These are phyloP conservation scores for Gambusia affinis DNA, from an alignment of 2,113 vertebrate species.

Conservation along the genomic window DNA sequence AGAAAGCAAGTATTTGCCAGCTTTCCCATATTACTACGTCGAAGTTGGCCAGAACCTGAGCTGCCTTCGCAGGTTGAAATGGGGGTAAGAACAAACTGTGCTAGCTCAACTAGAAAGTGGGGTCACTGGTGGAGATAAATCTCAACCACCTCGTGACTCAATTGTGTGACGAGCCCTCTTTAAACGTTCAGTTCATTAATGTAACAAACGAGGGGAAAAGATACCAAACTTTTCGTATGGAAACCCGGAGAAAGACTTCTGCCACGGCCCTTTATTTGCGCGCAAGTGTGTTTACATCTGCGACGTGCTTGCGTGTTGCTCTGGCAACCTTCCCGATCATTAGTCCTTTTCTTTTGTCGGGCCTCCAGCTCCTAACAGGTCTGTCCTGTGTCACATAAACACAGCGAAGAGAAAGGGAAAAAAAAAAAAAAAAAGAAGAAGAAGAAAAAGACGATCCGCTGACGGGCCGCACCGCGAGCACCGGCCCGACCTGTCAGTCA, in stretches of 20 bases:
- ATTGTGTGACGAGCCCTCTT: slow-evolving; percentile 31
- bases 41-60: slow-evolving; percentile 25
- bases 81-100: slow-evolving; percentile 9
- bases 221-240: slow-evolving; percentile 22
- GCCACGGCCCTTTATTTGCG: slow-evolving; percentile 40
- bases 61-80: slow-evolving; percentile 16
- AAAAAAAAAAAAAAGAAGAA: too few relatives aligned
- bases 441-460: slow-evolving; percentile 20
- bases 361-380: slow-evolving; percentile 64
- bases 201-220: slow-evolving; percentile 11
- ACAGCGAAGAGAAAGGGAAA: slow-evolving; percentile 8
- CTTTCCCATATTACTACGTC: slow-evolving; percentile 31
- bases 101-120: slow-evolving; percentile 27
- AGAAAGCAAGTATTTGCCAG: slow-evolving; percentile 26
- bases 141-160: slow-evolving; percentile 10
- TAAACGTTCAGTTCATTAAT: slow-evolving; percentile 17
- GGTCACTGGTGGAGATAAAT: slow-evolving; percentile 11
- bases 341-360: slow-evolving; percentile 64
- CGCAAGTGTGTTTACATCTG: slow-evolving; percentile 65
- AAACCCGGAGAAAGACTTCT: slow-evolving; percentile 42
- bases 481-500: slow-evolving; percentile 7
- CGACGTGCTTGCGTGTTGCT: slow-evolving; percentile 64
- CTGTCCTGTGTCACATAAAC: slow-evolving; percentile 73
- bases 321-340: slow-evolving; percentile 65
- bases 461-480: slow-evolving; percentile 15